Percentiles rank a stretch among this genome's conserved stretches.
Conservation (phyloP, 2,888 invertebrate species). For the Diarsia brunnea region DNA sequence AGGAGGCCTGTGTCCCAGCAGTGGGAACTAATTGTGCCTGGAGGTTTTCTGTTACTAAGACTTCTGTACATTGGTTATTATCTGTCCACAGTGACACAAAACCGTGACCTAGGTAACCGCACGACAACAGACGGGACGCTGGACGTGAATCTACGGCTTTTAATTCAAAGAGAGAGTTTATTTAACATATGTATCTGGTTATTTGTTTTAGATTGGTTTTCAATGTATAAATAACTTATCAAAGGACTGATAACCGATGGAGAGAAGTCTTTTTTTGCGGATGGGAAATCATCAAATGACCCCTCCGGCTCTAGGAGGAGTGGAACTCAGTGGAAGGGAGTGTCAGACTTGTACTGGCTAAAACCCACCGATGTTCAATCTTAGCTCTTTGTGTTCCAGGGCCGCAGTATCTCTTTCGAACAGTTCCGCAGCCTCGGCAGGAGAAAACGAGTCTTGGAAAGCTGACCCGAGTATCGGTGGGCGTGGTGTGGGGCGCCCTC, state of each 20-base stretch:
- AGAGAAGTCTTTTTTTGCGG: background rate
- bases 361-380: too few relatives aligned
- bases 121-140: background rate
- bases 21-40: background rate
- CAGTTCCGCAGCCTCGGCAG: too few relatives aligned
- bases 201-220: conserved; percentile 10
- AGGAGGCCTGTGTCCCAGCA: too few relatives aligned
- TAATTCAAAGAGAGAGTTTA: conserved; percentile 35
- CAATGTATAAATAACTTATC: background rate
- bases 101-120: conserved; percentile 16
- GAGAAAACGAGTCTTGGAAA: background rate
- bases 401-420: too few relatives aligned
- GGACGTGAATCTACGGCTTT: background rate
- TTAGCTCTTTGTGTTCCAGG: too few relatives aligned
- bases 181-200: background rate
- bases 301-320: too few relatives aligned
- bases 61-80: background rate
- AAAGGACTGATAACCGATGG: background rate
- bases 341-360: too few relatives aligned
- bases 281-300: too few relatives aligned
- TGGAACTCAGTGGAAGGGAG: too few relatives aligned
- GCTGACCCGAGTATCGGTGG: background rate
- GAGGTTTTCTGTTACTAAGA: background rate
- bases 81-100: background rate
- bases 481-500: background rate